Conservation (phyloP, 1,140 invertebrate species). For the Thereuonema tuberculata region DNA sequence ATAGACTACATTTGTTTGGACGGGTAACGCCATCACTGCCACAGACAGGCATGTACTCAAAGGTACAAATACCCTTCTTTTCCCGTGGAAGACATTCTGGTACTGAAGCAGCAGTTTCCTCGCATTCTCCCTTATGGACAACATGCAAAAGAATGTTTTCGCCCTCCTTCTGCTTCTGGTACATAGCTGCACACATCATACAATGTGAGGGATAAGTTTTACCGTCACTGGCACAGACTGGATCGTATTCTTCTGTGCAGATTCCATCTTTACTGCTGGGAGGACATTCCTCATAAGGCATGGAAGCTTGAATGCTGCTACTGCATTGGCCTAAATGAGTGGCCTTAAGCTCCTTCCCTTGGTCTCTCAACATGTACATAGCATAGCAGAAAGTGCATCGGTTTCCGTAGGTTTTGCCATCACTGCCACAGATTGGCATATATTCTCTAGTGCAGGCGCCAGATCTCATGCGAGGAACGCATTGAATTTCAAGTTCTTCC, state of each 20-base stretch:
- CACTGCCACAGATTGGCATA: neutral
- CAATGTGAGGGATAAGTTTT: constrained; percentile 47
- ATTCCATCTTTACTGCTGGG: constrained; percentile 23
- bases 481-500: neutral
- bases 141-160: neutral
- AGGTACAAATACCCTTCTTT: constrained; percentile 26
- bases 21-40: constrained; percentile 47
- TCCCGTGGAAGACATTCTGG: neutral
- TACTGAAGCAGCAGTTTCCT: neutral
- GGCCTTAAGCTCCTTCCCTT: neutral
- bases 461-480: neutral
- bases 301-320: neutral
- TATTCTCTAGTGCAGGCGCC: neutral
- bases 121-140: neutral
- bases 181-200: constrained; percentile 39
- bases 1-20: constrained; percentile 38
- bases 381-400: neutral
- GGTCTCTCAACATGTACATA: neutral
- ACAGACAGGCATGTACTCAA: constrained; percentile 53
- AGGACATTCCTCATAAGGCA: neutral
- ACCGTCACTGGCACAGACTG: constrained; percentile 51
- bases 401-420: neutral
- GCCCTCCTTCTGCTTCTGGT: constrained; percentile 30
- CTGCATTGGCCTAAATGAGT: neutral
- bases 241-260: constrained; percentile 60